Evolutionary conservation across 2,797 vertebrate genomes (phyloP).

Genomic region (Onychomys leucogaster): DNA sequence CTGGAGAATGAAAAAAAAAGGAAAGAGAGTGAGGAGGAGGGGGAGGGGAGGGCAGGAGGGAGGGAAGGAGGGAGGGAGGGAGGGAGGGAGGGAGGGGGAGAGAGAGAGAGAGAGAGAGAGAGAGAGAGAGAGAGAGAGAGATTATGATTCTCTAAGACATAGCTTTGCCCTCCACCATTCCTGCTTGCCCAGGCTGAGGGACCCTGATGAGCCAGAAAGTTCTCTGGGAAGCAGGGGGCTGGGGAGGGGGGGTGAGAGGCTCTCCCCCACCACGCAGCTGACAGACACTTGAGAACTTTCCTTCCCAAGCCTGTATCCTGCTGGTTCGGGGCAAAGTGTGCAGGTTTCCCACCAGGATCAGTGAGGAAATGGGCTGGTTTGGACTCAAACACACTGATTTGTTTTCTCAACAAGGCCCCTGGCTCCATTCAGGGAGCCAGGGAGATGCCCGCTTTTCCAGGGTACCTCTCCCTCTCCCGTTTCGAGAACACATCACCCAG

Average conservation of each 20-base stretch:
- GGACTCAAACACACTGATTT: slow-evolving; percentile 67
- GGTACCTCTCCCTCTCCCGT: slow-evolving; percentile 67
- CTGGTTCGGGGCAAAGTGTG: slow-evolving; percentile 71
- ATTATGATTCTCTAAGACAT: slow-evolving; percentile 20
- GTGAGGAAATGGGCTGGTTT: slow-evolving; percentile 75
- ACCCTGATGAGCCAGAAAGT: slow-evolving; percentile 41
- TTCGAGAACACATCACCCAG: slow-evolving; percentile 85
- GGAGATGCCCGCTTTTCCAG: slow-evolving; percentile 72
- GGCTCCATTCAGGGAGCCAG: slow-evolving; percentile 59
- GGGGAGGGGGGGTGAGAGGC: neutral
- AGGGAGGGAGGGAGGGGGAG: no score
- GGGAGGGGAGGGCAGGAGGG: neutral
- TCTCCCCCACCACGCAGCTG: neutral
- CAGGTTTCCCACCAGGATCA: slow-evolving; percentile 80
- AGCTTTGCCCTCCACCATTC: slow-evolving; percentile 54
- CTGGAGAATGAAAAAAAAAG: neutral
- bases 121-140: neutral
- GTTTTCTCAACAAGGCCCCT: slow-evolving; percentile 80
- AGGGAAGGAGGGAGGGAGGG: neutral
- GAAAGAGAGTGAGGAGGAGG: neutral
- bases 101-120: neutral
- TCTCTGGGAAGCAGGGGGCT: slow-evolving; percentile 9
- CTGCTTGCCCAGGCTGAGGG: slow-evolving; percentile 19
- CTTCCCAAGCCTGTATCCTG: slow-evolving; percentile 78
- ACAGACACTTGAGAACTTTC: slow-evolving; percentile 64